A percentile compares a stretch with the other conserved stretches of the same genome.
phyloP scores from a whole-genome alignment of 2,888 invertebrate species.

The Dicycla oo region DNA sequence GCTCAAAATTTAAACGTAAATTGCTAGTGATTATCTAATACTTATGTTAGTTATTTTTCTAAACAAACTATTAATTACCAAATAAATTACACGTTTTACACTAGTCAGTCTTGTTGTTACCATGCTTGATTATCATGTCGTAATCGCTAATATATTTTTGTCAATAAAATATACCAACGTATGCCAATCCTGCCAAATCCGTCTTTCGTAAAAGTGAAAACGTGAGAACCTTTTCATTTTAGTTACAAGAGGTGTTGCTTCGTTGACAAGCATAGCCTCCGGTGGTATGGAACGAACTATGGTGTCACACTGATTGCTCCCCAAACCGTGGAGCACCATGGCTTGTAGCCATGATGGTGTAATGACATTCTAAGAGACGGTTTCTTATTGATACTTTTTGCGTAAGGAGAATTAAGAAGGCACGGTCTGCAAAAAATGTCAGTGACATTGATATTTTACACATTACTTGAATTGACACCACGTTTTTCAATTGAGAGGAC shows the following conservation, averaged over 20 bases:
- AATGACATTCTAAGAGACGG: background rate
- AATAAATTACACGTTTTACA: background rate
- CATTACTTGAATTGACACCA: background rate
- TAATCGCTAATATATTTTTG: conserved; percentile 1
- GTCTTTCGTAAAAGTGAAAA: conserved; percentile 45
- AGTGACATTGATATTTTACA: background rate
- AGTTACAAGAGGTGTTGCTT: conserved; percentile 10
- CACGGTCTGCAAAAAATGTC: background rate
- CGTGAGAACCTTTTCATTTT: conserved; percentile 24
- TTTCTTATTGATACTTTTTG: background rate
- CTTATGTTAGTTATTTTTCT: background rate
- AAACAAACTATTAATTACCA: background rate
- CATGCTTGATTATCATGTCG: background rate
- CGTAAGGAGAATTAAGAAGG: background rate
- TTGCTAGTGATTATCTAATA: background rate
- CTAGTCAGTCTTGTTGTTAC: background rate
- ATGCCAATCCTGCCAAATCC: background rate
- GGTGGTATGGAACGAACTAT: conserved; percentile 42
- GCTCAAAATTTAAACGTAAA: background rate
- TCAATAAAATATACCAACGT: conserved; percentile 1
- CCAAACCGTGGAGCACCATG: conserved; percentile 19
- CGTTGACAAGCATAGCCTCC: conserved; percentile 26
- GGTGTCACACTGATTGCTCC: conserved; percentile 13
- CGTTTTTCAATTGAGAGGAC: background rate
- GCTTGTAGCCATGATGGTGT: conserved; percentile 7